A percentile compares a stretch with the other conserved stretches of the same genome.
These are phyloP conservation scores for Gymnopithys bicolor DNA, from an alignment of 2,797 vertebrate species.

Conservation along the genomic window DNA sequence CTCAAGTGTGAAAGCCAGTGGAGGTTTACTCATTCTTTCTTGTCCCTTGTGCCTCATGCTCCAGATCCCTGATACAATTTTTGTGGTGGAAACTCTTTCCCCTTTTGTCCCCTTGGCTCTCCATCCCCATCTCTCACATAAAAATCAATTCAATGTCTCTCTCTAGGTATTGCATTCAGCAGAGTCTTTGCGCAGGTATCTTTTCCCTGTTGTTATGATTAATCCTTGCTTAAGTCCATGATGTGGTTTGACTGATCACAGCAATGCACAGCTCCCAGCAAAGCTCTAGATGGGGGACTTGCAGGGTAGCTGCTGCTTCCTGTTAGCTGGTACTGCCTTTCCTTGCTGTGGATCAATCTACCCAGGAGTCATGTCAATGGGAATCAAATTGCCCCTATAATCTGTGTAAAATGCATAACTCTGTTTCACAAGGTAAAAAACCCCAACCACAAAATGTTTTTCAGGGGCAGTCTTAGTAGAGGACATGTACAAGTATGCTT, in stretches of 20 bases:
- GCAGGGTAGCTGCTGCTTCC: neutral
- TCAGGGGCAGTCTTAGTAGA: neutral
- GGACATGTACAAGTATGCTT: neutral
- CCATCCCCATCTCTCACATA: neutral
- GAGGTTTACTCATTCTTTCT: neutral
- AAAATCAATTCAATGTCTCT: rapidly evolving
- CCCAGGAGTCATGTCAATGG: neutral
- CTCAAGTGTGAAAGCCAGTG: neutral
- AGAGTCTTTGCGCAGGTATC: neutral
- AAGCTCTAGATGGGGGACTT: neutral
- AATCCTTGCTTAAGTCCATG: neutral
- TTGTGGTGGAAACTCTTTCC: neutral
- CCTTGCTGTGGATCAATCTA: neutral
- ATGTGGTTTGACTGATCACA: neutral
- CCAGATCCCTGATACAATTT: neutral
- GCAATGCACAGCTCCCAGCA: neutral
- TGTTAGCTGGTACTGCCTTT: neutral
- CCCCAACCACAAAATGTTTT: neutral
- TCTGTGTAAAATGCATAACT: neutral
- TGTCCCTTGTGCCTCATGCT: neutral
- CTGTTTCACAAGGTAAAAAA: neutral
- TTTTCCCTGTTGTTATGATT: neutral
- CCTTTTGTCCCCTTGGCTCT: neutral
- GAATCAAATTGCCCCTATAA: neutral
- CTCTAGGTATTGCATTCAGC: neutral